Conservation (phyloP, 2,113 vertebrate species). For the Daphoenositta chrysoptera region DNA sequence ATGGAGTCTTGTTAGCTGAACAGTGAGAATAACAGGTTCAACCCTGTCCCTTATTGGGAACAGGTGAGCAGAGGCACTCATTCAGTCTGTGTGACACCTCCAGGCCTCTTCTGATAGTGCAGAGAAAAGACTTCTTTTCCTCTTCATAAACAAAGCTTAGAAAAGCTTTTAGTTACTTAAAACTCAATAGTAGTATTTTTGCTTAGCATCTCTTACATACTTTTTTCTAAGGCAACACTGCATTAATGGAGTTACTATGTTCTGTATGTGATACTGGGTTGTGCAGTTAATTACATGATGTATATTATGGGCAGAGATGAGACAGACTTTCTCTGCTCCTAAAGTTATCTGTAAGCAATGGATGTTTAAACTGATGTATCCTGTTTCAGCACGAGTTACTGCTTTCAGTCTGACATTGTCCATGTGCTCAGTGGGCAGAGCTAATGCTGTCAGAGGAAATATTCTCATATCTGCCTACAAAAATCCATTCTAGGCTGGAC, state of each 20-base stretch:
- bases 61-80: not conserved
- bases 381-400: not conserved
- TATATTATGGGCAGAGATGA: not conserved
- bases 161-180: not conserved
- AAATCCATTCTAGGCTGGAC: not conserved
- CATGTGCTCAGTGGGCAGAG: not conserved
- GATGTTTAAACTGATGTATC: fast-evolving
- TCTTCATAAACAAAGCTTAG: not conserved
- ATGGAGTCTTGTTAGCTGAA: not conserved
- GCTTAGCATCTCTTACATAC: fast-evolving
- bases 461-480: not conserved
- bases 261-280: not conserved
- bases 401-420: not conserved
- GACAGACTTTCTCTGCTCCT: not conserved
- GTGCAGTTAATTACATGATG: not conserved
- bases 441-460: not conserved
- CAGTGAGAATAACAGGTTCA: too few species aligned
- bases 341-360: not conserved
- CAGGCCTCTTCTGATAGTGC: not conserved
- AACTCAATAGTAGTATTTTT: not conserved
- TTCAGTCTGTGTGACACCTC: fast-evolving
- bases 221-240: not conserved
- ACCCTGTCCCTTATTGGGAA: fast-evolving
- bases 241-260: not conserved
- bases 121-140: not conserved